These are phyloP conservation scores for Trigoniulus corallinus DNA, from an alignment of 1,140 invertebrate species.

Conservation along the genomic window DNA sequence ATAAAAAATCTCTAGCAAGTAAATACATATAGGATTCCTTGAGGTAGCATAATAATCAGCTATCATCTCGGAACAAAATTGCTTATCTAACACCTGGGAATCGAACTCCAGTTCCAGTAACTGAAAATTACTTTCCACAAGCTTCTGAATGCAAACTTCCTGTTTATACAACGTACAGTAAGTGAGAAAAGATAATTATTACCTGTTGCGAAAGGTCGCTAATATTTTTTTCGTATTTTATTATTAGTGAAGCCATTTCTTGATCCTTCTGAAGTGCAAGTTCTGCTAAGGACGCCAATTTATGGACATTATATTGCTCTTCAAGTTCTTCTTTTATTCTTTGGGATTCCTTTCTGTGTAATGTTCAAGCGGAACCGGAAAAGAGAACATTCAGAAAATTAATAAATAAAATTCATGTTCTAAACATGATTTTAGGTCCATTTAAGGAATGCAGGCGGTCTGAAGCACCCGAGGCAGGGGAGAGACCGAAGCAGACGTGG, in stretches of 20 bases:
- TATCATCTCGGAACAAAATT: too few species aligned
- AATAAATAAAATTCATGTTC: neutral
- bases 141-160: too few species aligned
- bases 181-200: neutral
- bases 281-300: neutral
- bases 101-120: too few species aligned
- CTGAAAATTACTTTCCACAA: too few species aligned
- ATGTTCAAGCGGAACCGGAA: too few species aligned
- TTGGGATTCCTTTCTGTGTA: neutral
- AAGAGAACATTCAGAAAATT: neutral
- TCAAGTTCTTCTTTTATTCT: neutral
- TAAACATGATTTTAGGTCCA: neutral
- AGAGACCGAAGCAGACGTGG: too few species aligned
- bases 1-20: too few species aligned
- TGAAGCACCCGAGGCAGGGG: too few species aligned
- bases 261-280: neutral
- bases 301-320: neutral
- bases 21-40: too few species aligned
- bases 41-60: neutral
- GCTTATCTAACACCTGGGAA: too few species aligned
- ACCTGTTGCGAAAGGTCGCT: neutral
- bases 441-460: too few species aligned
- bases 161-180: too few species aligned
- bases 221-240: neutral
- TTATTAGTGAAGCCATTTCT: neutral